Percentiles rank a stretch among this genome's conserved stretches.
Evolutionary conservation across 2,797 vertebrate genomes (phyloP).

Genomic region (Hippopotamyrus pictus): DNA sequence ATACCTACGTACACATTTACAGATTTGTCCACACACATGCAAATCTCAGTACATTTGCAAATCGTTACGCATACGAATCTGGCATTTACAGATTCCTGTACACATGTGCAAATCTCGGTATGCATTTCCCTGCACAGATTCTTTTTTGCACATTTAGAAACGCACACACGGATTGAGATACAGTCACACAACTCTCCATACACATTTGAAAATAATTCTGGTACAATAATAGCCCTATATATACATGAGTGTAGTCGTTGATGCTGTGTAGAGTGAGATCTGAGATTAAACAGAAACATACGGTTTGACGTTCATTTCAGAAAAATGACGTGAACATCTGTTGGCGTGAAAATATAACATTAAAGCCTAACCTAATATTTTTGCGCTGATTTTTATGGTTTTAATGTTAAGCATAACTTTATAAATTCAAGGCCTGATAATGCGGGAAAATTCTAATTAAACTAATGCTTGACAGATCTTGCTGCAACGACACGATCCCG

Average conservation of each 20-base stretch:
- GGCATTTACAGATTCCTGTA: too few relatives aligned
- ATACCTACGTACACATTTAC: too few relatives aligned
- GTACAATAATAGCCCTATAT: too few relatives aligned
- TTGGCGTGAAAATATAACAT: background rate
- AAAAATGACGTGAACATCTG: background rate
- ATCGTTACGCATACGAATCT: too few relatives aligned
- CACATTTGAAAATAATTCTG: background rate
- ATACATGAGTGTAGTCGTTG: background rate
- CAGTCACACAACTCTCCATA: background rate
- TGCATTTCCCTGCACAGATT: too few relatives aligned
- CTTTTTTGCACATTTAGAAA: too few relatives aligned
- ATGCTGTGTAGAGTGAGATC: background rate
- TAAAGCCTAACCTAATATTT: background rate
- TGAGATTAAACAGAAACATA: background rate
- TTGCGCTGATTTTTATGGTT: background rate
- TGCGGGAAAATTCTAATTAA: too few relatives aligned
- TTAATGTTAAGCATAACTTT: background rate
- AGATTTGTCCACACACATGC: background rate
- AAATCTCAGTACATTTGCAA: background rate
- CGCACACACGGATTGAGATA: too few relatives aligned
- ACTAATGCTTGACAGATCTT: too few relatives aligned
- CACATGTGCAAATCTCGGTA: too few relatives aligned
- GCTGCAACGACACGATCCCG: too few relatives aligned
- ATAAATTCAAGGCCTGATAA: too few relatives aligned
- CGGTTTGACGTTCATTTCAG: background rate